phyloP scores from a whole-genome alignment of 1,140 invertebrate genomes.

The Parasteatoda tepidariorum region DNA sequence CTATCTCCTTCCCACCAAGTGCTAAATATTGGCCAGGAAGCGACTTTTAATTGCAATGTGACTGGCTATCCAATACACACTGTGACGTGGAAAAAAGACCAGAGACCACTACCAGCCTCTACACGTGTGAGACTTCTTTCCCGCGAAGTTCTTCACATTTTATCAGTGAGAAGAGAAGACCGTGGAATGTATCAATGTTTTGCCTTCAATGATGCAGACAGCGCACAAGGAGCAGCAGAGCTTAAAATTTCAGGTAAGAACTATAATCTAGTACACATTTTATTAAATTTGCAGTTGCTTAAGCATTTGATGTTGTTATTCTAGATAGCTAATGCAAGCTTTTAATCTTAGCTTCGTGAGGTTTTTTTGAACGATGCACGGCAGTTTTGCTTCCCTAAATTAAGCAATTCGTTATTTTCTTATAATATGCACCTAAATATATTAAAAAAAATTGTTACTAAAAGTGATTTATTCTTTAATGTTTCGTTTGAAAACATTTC shows the following conservation, averaged over 20 bases:
- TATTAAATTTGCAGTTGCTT: too few relatives aligned
- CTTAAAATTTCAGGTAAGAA: conserved; percentile 80
- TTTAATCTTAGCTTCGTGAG: too few relatives aligned
- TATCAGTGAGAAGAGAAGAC: conserved; percentile 66
- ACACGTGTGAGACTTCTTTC: conserved; percentile 38
- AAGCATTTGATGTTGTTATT: too few relatives aligned
- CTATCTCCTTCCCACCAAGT: conserved; percentile 56
- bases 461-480: too few relatives aligned
- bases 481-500: too few relatives aligned
- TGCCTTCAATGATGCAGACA: conserved; percentile 77
- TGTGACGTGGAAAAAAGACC: conserved; percentile 75
- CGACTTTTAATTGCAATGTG: conserved; percentile 60
- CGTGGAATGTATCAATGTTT: conserved; percentile 83
- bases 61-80: conserved; percentile 61
- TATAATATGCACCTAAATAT: too few relatives aligned
- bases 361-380: too few relatives aligned
- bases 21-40: conserved; percentile 72
- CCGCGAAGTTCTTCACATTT: conserved; percentile 41
- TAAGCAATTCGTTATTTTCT: too few relatives aligned
- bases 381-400: too few relatives aligned
- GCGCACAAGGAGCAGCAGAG: conserved; percentile 83
- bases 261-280: too few relatives aligned
- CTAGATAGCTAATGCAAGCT: too few relatives aligned
- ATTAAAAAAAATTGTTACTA: too few relatives aligned
- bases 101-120: conserved; percentile 72